A percentile compares a stretch with the other conserved stretches of the same genome.
These are phyloP conservation scores for Pseudopodoces humilis DNA, from an alignment of 2,113 vertebrate genomes.

Conservation along the genomic window DNA sequence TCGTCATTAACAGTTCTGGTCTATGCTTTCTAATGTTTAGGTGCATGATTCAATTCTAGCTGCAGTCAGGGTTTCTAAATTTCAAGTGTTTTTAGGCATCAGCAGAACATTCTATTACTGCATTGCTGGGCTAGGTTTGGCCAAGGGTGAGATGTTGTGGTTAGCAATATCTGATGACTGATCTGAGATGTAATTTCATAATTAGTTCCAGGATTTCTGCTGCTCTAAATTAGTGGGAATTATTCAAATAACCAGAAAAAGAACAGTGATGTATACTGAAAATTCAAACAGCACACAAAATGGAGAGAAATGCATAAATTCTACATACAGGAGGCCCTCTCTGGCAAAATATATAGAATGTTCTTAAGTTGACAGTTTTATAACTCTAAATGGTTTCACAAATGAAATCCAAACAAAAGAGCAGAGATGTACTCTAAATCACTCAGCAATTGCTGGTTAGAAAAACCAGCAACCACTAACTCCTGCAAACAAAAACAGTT, in stretches of 20 bases:
- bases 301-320: neutral
- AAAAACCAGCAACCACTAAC: conserved; percentile 37
- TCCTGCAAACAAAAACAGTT: conserved; percentile 22
- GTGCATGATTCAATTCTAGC: neutral
- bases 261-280: accelerated
- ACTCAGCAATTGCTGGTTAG: conserved; percentile 38
- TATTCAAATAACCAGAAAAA: neutral
- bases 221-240: neutral
- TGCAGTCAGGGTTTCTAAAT: neutral
- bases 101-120: neutral
- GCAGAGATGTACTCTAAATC: conserved; percentile 48
- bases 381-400: conserved; percentile 30
- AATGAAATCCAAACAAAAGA: conserved; percentile 62
- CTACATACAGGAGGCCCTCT: neutral
- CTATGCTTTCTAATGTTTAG: neutral
- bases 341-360: conserved; percentile 23
- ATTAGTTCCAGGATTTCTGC: neutral
- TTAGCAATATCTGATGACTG: neutral
- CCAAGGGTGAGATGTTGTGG: neutral
- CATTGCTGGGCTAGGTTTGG: neutral
- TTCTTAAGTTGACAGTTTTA: conserved; percentile 58
- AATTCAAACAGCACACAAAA: neutral
- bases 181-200: neutral
- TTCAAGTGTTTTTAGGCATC: neutral
- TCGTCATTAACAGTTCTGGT: neutral